These are phyloP conservation scores for Netelia virgata DNA, from an alignment of 2,888 invertebrate genomes.

Conservation along the genomic window DNA sequence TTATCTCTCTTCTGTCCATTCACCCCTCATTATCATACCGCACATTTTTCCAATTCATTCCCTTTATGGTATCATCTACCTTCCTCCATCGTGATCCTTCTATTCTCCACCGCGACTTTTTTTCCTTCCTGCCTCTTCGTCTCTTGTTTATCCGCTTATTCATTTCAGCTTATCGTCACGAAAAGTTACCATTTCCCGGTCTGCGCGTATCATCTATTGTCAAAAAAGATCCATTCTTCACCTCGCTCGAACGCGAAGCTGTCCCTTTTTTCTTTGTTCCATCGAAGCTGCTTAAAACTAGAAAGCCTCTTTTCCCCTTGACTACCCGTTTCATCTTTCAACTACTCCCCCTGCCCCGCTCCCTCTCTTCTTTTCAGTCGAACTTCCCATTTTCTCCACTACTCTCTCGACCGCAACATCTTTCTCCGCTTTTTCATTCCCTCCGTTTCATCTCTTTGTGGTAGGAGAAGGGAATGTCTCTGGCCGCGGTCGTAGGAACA, in stretches of 20 bases:
- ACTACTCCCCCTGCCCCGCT: background rate
- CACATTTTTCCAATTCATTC: background rate
- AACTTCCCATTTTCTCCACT: slow-evolving; percentile 4
- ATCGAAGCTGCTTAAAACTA: background rate
- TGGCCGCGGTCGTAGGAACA: no score
- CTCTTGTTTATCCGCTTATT: slow-evolving; percentile 33
- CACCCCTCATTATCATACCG: background rate
- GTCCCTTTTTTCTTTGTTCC: background rate
- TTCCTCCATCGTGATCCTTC: slow-evolving; percentile 11
- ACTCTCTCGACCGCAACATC: background rate
- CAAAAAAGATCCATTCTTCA: slow-evolving; percentile 31
- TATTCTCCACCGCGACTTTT: background rate
- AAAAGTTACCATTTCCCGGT: slow-evolving; percentile 1
- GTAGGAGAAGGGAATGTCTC: no score
- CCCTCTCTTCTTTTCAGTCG: slow-evolving; percentile 3
- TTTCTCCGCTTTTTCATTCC: slow-evolving; percentile 5
- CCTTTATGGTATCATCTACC: background rate
- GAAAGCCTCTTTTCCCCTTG: background rate
- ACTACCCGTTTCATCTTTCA: slow-evolving; percentile 6
- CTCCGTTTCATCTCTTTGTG: background rate
- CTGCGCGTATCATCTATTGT: slow-evolving; percentile 15
- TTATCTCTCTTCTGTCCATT: no score
- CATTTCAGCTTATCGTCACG: slow-evolving; percentile 1
- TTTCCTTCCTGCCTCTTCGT: slow-evolving; percentile 9
- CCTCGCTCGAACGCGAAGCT: background rate